Evolutionary conservation across 2,888 invertebrate genomes (phyloP), one percentile per base, ranked within the genome.

Genomic region (Drosophila flavopinicola): DNA sequence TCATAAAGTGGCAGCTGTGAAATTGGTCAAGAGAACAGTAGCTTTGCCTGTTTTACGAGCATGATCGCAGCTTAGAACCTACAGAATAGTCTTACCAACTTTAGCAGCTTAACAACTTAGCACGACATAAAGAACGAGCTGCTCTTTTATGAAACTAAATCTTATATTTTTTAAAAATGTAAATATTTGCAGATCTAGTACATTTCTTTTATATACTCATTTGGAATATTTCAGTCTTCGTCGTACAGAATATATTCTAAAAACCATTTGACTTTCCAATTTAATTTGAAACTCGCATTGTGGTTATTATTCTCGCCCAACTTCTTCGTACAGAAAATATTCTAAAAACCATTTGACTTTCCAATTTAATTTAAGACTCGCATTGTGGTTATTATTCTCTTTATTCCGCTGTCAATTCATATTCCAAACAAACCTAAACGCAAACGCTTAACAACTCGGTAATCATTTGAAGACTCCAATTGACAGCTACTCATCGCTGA

Each of bases 401-500:
- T 27, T 0, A 44, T 9, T 20, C 35, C 6, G 27, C n/a, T n/a
- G 7, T 25, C 29, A 35, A 25, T 41, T 24, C n/a, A 6, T 15
- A 2, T 15, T 30, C 1, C 10, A 24, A 11, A 6, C 23, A 17
- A 17, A 47, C 45, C 23, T 83, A 78, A 78, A 54, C 23, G 53
- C 23, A 6, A 13, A 20, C 67, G 66, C 54, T 79, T 82, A 82
- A 37, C 64, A 58, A 42, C 49, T 63, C 9, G 38, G 24, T 44
- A 66, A 71, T 71, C 49, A 61, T 42, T 65, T 61, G 6, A 32
- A 51, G 23, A 45, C 41, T 45, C 33, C 59, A 48, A 64, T 66
- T 83, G 76, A 83, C 77, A 83, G 83, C 59, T 35, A 69, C 72
- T 47, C 73, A 66, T 63, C 65, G 58, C 41, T n/a, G 41, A 27